These are phyloP conservation scores for Anser brachyrhynchus DNA, from an alignment of 2,113 vertebrate species.

Conservation along the genomic window DNA sequence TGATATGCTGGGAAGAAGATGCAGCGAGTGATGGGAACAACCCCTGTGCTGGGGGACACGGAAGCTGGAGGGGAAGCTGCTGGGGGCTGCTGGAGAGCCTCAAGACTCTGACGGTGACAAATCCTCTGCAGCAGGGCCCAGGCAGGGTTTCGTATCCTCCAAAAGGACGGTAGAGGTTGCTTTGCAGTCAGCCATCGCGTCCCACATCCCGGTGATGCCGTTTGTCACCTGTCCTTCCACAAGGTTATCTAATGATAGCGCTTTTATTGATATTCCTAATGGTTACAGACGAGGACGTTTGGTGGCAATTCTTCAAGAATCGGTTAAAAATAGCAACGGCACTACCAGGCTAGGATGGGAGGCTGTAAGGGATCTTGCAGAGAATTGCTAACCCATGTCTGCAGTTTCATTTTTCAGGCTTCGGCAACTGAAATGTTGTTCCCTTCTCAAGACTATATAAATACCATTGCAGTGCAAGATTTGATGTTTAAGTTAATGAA, in stretches of 20 bases:
- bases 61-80: background rate
- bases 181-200: background rate
- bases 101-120: background rate
- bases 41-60: background rate
- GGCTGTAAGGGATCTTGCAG: background rate
- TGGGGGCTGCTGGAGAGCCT: background rate
- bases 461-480: background rate
- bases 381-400: background rate
- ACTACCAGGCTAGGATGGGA: background rate
- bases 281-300: background rate
- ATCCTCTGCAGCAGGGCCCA: background rate
- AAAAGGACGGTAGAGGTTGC: background rate
- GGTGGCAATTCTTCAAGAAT: constrained; percentile 36
- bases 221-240: constrained; percentile 12
- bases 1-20: background rate
- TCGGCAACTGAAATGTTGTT: background rate
- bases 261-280: constrained; percentile 27
- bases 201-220: fast-evolving
- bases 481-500: background rate
- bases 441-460: background rate
- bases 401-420: background rate
- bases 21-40: background rate
- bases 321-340: background rate
- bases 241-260: constrained; percentile 23
- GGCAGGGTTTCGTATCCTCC: background rate